Evolutionary conservation across 2,113 vertebrate species (phyloP).

Genomic region (Onychostoma macrolepis): DNA sequence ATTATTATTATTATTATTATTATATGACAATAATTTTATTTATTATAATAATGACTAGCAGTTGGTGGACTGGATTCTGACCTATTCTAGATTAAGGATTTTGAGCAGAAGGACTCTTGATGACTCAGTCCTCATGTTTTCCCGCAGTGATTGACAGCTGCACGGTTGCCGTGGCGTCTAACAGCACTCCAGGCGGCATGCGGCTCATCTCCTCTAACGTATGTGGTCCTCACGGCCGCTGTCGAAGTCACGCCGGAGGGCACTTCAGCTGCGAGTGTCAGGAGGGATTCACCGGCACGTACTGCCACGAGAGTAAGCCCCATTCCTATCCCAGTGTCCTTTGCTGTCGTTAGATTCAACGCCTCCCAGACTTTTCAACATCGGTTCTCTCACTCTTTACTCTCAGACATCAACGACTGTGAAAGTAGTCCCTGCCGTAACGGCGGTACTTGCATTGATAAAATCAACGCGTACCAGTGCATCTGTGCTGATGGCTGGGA

Average conservation of each 20-base stretch:
- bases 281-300: constrained; percentile 97
- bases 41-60: too few relatives aligned
- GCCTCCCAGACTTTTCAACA: not conserved
- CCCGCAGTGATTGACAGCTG: constrained; percentile 96
- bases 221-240: constrained; percentile 94
- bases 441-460: constrained; percentile 87
- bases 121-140: not conserved
- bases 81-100: not conserved
- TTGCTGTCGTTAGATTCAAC: not conserved
- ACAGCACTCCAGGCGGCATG: constrained; percentile 91
- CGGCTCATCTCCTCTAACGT: constrained; percentile 97
- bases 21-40: too few relatives aligned
- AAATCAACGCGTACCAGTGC: constrained; percentile 86
- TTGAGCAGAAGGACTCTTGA: not conserved
- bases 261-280: constrained; percentile 98
- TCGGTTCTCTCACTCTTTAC: not conserved
- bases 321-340: not conserved
- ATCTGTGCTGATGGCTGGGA: constrained; percentile 90
- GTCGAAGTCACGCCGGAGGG: constrained; percentile 91
- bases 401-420: constrained; percentile 88
- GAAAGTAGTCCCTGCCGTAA: constrained; percentile 86
- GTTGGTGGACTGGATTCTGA: not conserved
- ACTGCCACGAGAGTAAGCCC: constrained; percentile 97
- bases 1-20: not conserved
- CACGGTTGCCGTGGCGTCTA: constrained; percentile 93